Evolutionary conservation across 2,888 invertebrate genomes (phyloP).

Genomic region (Muscina levida): DNA sequence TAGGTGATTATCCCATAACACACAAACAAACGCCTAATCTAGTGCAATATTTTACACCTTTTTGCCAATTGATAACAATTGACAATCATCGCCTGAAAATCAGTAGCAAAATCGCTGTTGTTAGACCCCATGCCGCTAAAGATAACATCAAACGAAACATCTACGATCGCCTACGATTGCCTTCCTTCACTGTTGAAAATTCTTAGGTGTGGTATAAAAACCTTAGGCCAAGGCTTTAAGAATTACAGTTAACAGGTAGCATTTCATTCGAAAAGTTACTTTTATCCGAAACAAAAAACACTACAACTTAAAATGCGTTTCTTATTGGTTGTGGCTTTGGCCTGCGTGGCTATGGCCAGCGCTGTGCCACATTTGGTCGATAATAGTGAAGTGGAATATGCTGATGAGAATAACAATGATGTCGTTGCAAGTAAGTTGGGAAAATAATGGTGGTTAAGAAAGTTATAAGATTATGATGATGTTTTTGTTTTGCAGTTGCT

Average conservation of each 20-base stretch:
- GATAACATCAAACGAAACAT: not conserved
- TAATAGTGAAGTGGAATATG: slow-evolving; percentile 71
- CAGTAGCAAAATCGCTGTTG: slow-evolving; percentile 9
- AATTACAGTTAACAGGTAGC: slow-evolving; percentile 60
- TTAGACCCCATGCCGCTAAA: not conserved
- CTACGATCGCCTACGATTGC: no score
- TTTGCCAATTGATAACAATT: slow-evolving; percentile 14
- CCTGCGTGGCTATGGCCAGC: slow-evolving; percentile 71
- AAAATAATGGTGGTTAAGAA: not conserved
- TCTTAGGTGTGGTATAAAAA: slow-evolving; percentile 71
- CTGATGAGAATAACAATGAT: slow-evolving; percentile 68
- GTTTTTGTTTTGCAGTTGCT: slow-evolving; percentile 64
- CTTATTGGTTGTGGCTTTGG: slow-evolving; percentile 72
- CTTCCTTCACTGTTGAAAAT: no score
- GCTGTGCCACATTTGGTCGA: slow-evolving; percentile 64
- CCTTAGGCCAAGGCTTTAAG: not conserved
- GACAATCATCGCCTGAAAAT: not conserved
- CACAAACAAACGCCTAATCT: slow-evolving; percentile 16
- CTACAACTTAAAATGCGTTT: slow-evolving; percentile 71
- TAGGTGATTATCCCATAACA: not conserved
- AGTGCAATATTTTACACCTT: no score
- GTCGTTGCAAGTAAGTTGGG: slow-evolving; percentile 69
- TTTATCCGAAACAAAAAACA: slow-evolving; percentile 41
- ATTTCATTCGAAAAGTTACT: slow-evolving; percentile 54
- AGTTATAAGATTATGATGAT: not conserved